Evolutionary conservation across 2,113 vertebrate species (phyloP).

Genomic region (Aegotheles bennettii): DNA sequence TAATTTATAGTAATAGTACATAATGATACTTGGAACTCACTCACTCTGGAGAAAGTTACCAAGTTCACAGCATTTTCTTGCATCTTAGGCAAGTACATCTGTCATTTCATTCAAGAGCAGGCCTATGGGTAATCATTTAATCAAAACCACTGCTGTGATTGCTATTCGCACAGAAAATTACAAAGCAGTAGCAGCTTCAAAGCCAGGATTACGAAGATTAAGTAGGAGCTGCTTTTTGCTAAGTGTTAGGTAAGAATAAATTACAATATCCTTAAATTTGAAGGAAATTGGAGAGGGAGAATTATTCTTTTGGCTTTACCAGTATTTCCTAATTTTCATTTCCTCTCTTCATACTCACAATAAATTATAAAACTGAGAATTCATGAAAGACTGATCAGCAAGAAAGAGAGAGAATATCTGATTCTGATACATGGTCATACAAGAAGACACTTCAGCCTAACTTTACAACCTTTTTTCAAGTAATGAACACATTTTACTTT

Average conservation of each 20-base stretch:
- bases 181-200: slow-evolving; percentile 46
- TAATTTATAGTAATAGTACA: slow-evolving; percentile 1
- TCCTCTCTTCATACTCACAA: slow-evolving; percentile 25
- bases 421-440: background rate
- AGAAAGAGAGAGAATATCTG: background rate
- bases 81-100: slow-evolving; percentile 42
- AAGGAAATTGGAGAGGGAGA: slow-evolving; percentile 34
- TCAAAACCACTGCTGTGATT: slow-evolving; percentile 64
- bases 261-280: slow-evolving; percentile 42
- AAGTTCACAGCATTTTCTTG: slow-evolving; percentile 30
- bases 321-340: slow-evolving; percentile 56
- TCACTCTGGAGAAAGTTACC: slow-evolving; percentile 8
- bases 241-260: slow-evolving; percentile 57
- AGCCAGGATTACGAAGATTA: slow-evolving; percentile 53
- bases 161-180: slow-evolving; percentile 61
- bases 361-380: slow-evolving; percentile 54
- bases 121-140: slow-evolving; percentile 63
- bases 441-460: background rate
- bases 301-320: slow-evolving; percentile 42
- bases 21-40: background rate
- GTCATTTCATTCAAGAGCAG: slow-evolving; percentile 57
- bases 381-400: background rate
- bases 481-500: background rate
- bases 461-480: background rate
- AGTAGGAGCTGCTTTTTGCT: slow-evolving; percentile 21